These are phyloP conservation scores for Brachionus manjavacas DNA, from an alignment of 1,140 invertebrate species.

Conservation along the genomic window DNA sequence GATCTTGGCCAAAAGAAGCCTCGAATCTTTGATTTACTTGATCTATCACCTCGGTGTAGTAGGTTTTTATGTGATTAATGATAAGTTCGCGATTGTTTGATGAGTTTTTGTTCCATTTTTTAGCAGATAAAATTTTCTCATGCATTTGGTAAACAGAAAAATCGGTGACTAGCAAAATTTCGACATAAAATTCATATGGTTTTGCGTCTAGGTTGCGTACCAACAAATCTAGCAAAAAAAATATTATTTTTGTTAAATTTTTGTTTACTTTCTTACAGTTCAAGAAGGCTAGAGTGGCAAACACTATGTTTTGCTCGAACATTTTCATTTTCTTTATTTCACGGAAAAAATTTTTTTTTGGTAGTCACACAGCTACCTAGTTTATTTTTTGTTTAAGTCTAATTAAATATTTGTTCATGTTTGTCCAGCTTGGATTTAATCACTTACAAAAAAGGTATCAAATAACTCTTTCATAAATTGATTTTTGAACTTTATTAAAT, in stretches of 20 bases:
- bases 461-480: background rate
- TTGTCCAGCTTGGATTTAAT: background rate
- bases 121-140: background rate
- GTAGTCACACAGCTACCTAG: background rate
- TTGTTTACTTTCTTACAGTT: background rate
- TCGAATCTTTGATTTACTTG: slow-evolving; percentile 14
- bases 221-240: background rate
- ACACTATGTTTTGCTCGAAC: background rate
- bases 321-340: background rate
- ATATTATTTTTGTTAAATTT: background rate
- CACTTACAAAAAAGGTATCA: background rate
- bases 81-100: background rate
- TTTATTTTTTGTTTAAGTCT: background rate
- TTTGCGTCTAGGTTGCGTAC: background rate
- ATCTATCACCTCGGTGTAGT: slow-evolving; percentile 4
- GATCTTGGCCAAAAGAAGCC: background rate
- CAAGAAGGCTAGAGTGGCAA: background rate
- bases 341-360: background rate
- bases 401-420: background rate
- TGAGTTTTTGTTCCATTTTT: slow-evolving; percentile 2
- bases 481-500: background rate
- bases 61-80: background rate
- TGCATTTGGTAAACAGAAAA: slow-evolving; percentile 17
- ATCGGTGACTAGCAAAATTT: background rate
- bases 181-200: background rate